phyloP scores from a whole-genome alignment of 2,113 vertebrate genomes.

The Hydrolagus affinis region DNA sequence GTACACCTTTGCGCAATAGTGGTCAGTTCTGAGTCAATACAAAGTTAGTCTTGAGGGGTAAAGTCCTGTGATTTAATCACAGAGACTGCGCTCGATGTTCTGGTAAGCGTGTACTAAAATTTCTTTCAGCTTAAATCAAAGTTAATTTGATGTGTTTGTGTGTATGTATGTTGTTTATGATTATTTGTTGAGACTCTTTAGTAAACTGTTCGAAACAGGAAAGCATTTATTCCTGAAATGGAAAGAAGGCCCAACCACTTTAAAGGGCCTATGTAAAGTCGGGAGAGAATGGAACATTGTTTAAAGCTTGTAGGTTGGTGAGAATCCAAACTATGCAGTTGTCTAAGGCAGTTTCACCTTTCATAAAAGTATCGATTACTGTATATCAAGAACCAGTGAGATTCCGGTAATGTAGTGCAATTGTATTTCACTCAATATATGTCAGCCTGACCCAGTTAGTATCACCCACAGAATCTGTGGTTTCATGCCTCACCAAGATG shows the following conservation, averaged over 20 bases:
- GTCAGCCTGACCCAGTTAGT: too few relatives aligned
- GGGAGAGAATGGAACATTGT: not conserved
- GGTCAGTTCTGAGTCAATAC: slow-evolving; percentile 13
- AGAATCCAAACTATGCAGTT: not conserved
- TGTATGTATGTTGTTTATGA: too few relatives aligned
- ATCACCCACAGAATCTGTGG: too few relatives aligned
- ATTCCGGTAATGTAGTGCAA: not conserved
- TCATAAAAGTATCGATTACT: not conserved
- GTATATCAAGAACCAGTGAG: not conserved
- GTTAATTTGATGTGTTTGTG: not conserved
- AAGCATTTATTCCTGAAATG: slow-evolving; percentile 3
- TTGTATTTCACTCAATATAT: not conserved
- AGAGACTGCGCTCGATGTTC: not conserved
- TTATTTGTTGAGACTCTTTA: not conserved
- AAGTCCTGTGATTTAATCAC: slow-evolving; percentile 19
- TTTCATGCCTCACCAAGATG: too few relatives aligned
- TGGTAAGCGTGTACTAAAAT: slow-evolving; percentile 17
- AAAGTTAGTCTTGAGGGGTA: slow-evolving; percentile 6
- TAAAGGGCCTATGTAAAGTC: not conserved
- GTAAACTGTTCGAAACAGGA: not conserved
- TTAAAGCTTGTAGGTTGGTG: not conserved
- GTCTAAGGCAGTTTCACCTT: not conserved
- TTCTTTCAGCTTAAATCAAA: slow-evolving; percentile 15
- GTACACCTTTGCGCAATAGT: slow-evolving; percentile 20
- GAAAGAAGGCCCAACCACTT: not conserved